Conservation (phyloP, 2,888 invertebrate genomes). For the Caradrina kadenii region DNA sequence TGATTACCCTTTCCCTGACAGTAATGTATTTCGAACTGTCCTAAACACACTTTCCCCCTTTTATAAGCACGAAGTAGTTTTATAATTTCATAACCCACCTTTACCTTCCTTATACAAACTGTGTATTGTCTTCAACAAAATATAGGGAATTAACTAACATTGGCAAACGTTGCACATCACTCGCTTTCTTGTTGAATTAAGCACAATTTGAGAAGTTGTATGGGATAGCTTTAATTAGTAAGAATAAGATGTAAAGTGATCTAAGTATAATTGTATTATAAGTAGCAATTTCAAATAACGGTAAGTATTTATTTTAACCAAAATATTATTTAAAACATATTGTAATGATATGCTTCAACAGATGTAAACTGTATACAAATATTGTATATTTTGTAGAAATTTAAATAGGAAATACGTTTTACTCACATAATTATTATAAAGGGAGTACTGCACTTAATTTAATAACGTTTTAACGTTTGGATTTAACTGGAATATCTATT, state of each 20-base stretch:
- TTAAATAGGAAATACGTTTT: slow-evolving; percentile 47
- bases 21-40: slow-evolving; percentile 12
- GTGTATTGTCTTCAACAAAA: slow-evolving; percentile 30
- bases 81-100: slow-evolving; percentile 41
- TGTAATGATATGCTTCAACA: slow-evolving; percentile 44
- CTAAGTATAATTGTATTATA: slow-evolving; percentile 70
- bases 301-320: slow-evolving; percentile 54
- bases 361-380: slow-evolving; percentile 42
- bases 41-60: slow-evolving; percentile 35
- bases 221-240: slow-evolving; percentile 90
- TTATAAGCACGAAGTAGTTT: slow-evolving; percentile 46
- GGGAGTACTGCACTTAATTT: slow-evolving; percentile 47
- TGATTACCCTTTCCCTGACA: slow-evolving; percentile 16
- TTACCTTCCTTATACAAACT: slow-evolving; percentile 14
- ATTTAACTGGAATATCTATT: slow-evolving; percentile 31
- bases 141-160: slow-evolving; percentile 41
- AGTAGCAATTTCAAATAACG: slow-evolving; percentile 61
- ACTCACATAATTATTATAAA: slow-evolving; percentile 43
- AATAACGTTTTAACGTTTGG: slow-evolving; percentile 35
- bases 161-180: slow-evolving; percentile 70
- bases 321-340: slow-evolving; percentile 38
- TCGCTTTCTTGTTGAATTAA: slow-evolving; percentile 80
- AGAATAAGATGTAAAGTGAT: slow-evolving; percentile 79
- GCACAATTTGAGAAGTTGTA: slow-evolving; percentile 87
- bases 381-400: slow-evolving; percentile 57